Base-by-base conservation (phyloP, 2,797 vertebrate genomes). In the Syngnathus rostellatus region DNA sequence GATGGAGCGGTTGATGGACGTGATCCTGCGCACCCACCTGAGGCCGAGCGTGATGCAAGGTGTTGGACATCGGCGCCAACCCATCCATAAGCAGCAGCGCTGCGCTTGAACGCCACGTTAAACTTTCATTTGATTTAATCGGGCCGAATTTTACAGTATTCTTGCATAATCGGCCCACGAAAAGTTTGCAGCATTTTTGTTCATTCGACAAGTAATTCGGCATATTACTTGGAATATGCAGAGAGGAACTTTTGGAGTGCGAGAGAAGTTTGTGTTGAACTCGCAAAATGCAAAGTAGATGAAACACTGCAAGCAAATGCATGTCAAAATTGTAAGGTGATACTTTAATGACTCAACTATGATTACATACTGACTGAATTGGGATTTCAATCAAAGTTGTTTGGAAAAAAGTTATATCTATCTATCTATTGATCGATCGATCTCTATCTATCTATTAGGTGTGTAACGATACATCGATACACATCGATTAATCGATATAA, bases 1-100 rank as follows among this genome's bases (percentile, higher is more conserved):
- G 75, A 81, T 79, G 75, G 82, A 77, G 77, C 84, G 84, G 86
- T 85, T 86, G 85, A 88, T 86, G 82, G 81, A 84, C 81, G 81
- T 70, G 73, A 80, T 84, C 77, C 80, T 72, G 68, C 76, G 75
- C 74, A 75, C 79, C 79, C 81, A 84, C 85, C 79, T 71, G 78
- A 84, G 82, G 84, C 83, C 57, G 64, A 41, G 72, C 74, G 78
- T 87, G 88, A 89, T 86, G 87, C 82, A 90, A 88, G 62, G 59
- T 54, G 75, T 76, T 84, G 84, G 81, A 88, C 85, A 87, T 85
- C 74, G 77, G 77, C 68, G 66, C 19, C 55, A 14, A 72, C 31
- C 31, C 72, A 72, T 81, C 83, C 74, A 83, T 71, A 74, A 83
- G 77, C 67, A 62, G 61, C 71, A 76, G 72, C 69, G 72, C 78